A percentile compares a stretch with the other conserved stretches of the same genome.
These are phyloP conservation scores for Lindbergichthys nudifrons DNA, from an alignment of 2,797 vertebrate genomes.

Conservation along the genomic window DNA sequence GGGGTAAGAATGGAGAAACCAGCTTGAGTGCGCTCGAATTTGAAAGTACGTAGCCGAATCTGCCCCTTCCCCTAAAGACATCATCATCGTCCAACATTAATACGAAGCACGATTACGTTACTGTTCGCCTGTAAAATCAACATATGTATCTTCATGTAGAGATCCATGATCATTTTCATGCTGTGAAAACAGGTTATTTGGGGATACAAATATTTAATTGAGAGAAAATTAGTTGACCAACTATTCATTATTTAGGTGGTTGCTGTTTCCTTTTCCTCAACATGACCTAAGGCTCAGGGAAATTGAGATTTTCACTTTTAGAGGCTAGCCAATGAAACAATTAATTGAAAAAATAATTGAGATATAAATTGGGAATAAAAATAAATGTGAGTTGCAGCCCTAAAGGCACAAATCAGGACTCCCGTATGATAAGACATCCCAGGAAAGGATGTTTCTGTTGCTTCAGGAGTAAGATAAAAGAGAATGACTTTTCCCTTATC, in stretches of 20 bases:
- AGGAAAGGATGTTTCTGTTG: background rate
- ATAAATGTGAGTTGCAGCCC: background rate
- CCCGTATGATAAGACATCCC: background rate
- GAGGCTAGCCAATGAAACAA: background rate
- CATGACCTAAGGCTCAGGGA: background rate
- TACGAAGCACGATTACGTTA: background rate
- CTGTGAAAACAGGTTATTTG: background rate
- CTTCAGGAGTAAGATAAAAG: constrained; percentile 3
- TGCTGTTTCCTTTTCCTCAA: too few relatives aligned
- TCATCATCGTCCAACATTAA: background rate
- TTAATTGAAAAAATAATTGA: background rate
- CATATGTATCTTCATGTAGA: background rate
- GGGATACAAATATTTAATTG: background rate
- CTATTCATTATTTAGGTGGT: background rate
- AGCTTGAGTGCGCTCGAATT: too few relatives aligned
- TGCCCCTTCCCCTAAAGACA: too few relatives aligned
- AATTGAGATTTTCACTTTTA: background rate
- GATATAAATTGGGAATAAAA: background rate
- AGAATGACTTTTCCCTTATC: background rate
- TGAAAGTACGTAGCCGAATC: too few relatives aligned
- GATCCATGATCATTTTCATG: background rate
- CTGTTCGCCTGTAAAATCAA: background rate
- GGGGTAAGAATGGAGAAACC: too few relatives aligned
- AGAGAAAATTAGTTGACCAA: background rate
- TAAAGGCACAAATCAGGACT: background rate